Percentiles rank a stretch among this genome's conserved stretches.
These are phyloP conservation scores for Blennius ocellaris DNA, from an alignment of 2,113 vertebrate genomes.

Conservation along the genomic window DNA sequence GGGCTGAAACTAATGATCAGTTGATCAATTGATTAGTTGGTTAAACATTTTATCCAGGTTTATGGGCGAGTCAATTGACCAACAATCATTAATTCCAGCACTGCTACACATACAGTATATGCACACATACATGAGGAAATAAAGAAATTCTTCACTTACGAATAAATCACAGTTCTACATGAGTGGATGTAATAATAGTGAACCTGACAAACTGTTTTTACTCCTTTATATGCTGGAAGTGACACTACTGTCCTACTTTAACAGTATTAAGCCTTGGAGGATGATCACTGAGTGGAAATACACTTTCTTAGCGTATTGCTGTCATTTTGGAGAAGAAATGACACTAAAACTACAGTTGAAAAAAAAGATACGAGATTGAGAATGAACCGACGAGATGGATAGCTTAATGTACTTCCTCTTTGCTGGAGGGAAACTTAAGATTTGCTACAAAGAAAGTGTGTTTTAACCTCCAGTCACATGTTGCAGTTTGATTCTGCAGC, in stretches of 20 bases:
- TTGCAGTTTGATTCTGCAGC: not conserved
- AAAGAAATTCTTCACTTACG: no score
- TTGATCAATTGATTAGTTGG: no score
- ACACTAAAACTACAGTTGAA: slow-evolving; percentile 14
- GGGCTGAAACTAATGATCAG: not conserved
- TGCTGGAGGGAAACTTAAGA: not conserved
- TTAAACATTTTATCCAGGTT: no score
- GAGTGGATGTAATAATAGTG: no score
- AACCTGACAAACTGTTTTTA: no score
- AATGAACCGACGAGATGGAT: not conserved
- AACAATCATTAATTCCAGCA: no score
- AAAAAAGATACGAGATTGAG: not conserved
- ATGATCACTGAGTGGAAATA: not conserved
- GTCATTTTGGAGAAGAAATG: not conserved
- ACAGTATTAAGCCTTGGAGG: slow-evolving; percentile 2
- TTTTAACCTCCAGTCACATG: not conserved
- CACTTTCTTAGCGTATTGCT: not conserved
- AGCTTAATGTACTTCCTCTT: not conserved
- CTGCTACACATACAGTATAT: no score
- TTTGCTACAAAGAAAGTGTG: slow-evolving; percentile 20
- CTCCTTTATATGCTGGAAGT: no score
- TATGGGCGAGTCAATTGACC: no score
- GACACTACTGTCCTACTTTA: slow-evolving; percentile 20
- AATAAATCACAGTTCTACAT: no score
- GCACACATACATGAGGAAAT: no score